Evolutionary conservation across 1,140 invertebrate genomes (phyloP), one percentile per base, ranked within the genome.

Genomic region (Ptiloglossa arizonensis): DNA sequence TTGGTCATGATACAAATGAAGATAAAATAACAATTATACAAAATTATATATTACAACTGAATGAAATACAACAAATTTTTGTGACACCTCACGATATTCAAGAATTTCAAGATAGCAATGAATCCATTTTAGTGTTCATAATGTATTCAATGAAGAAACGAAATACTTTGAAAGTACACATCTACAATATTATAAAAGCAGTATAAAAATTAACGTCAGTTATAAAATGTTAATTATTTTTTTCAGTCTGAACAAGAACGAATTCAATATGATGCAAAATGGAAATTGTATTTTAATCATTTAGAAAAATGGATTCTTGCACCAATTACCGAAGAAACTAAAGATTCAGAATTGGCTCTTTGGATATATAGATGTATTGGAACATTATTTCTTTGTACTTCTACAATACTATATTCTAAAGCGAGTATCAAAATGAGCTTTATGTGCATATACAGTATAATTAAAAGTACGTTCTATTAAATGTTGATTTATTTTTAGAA

Each of bases 331-430:
- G 87, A 91, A 24, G 89, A 91, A 75, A 90, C 87, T 62, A 84
- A 88, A 66, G 89, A 92, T 46, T 82, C 85, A 0, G 76, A 87
- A 62, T 80, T 88, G 38, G 78, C 89, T 4, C 78, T 82, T 15
- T 88, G 88, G 82, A 91, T 92, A 60, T 92, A 91, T 60, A 87
- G 87, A 54, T 91, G 90, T 46, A 81, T 92, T 3, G 89, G 90
- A 52, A 89, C 89, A 46, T 41, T 92, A 15, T 86, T 92, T 75
- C 85, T 89, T 38, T 89, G 85, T 64, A 90, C 89, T 50, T 87
- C 89, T 41, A 70, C 87, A 5, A 89, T 90, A 24, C 54, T 93
- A 29, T 90, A 91, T 56, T 68, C 82, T 0, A 90, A 91, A 82
- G 90, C 90, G 54, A 29, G 41, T 41, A 41, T 41, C 11, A 41